These are phyloP conservation scores for Phaonia tiefii DNA, from an alignment of 2,888 invertebrate genomes.

Conservation along the genomic window DNA sequence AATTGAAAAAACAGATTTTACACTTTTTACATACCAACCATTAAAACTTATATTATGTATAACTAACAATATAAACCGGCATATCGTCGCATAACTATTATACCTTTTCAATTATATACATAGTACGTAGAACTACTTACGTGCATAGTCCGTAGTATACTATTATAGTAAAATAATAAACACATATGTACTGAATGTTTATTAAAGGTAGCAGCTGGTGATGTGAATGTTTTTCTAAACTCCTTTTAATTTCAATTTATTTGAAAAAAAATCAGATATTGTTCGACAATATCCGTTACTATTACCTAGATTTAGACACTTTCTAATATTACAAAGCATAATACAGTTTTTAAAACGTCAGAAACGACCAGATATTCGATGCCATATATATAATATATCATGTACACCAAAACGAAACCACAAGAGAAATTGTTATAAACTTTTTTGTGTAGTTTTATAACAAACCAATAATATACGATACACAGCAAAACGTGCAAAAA, in stretches of 20 bases:
- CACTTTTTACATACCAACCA: constrained; percentile 59
- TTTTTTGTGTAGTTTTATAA: constrained; percentile 22
- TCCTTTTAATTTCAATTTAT: background rate
- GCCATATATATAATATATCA: constrained; percentile 42
- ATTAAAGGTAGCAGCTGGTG: constrained; percentile 62
- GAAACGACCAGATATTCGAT: constrained; percentile 45
- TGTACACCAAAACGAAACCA: constrained; percentile 30
- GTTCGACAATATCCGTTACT: background rate
- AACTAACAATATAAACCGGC: constrained; percentile 53
- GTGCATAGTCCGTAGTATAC: constrained; percentile 6
- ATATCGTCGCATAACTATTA: constrained; percentile 60
- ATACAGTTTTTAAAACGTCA: constrained; percentile 20
- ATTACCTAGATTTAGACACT: constrained; percentile 1
- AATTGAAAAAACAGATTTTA: constrained; percentile 58
- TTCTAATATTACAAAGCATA: constrained; percentile 8
- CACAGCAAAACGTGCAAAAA: constrained; percentile 71
- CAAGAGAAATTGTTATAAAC: constrained; percentile 57
- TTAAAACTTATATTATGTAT: constrained; percentile 34
- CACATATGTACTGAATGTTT: constrained; percentile 52
- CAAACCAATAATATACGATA: constrained; percentile 40
- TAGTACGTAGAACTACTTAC: constrained; percentile 25
- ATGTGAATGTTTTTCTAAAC: constrained; percentile 54
- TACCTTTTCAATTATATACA: constrained; percentile 50
- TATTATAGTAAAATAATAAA: constrained; percentile 36
- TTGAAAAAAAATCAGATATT: constrained; percentile 6